Conservation (phyloP, 2,113 vertebrate species). For the Ciconia stormi region DNA sequence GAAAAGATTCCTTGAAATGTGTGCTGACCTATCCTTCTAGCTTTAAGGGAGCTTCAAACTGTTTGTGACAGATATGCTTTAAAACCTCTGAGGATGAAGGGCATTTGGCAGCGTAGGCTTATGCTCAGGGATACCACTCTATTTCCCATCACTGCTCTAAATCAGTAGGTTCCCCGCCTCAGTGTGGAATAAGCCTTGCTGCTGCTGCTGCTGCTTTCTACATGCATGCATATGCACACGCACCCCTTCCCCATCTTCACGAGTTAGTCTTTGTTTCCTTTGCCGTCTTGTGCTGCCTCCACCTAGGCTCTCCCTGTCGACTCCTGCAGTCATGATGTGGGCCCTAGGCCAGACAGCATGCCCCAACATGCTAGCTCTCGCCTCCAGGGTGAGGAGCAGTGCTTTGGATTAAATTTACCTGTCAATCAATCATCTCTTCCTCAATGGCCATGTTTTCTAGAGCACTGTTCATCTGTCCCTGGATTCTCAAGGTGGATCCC, state of each 20-base stretch:
- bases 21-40: background rate
- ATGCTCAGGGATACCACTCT: rapidly evolving
- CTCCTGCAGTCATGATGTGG: rapidly evolving
- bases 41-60: background rate
- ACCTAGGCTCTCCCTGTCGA: rapidly evolving
- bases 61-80: background rate
- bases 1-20: background rate
- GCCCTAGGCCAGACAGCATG: background rate
- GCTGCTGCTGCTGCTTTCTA: background rate
- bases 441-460: background rate
- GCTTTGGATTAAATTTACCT: background rate
- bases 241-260: rapidly evolving
- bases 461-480: background rate
- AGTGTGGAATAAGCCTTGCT: background rate
- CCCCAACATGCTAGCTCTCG: rapidly evolving
- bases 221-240: rapidly evolving
- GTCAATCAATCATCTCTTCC: background rate
- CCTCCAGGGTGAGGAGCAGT: rapidly evolving
- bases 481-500: background rate
- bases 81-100: background rate
- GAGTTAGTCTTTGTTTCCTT: background rate
- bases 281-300: background rate
- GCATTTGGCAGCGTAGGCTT: background rate
- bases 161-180: background rate
- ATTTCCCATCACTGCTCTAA: background rate